Conservation (phyloP, 1,140 invertebrate genomes). For the Parasteatoda tepidariorum region DNA sequence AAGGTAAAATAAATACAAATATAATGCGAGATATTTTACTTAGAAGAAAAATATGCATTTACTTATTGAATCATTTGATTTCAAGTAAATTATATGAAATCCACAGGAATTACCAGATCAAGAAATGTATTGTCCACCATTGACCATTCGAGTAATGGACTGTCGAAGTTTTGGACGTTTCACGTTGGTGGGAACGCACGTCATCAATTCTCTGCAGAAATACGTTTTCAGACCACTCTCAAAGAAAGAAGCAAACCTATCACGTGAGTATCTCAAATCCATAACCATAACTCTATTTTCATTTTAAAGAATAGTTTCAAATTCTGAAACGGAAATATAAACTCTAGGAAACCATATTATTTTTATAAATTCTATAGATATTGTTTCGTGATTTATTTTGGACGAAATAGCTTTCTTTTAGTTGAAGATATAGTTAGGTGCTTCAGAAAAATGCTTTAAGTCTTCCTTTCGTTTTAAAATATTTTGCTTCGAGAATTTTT, state of each 20-base stretch:
- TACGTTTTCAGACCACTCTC: slow-evolving; percentile 79
- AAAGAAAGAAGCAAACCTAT: slow-evolving; percentile 75
- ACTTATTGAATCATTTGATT: neutral
- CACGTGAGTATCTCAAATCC: slow-evolving; percentile 69
- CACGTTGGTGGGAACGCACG: slow-evolving; percentile 88
- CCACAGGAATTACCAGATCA: slow-evolving; percentile 80
- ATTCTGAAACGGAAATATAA: too few species aligned
- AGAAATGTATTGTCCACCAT: slow-evolving; percentile 86
- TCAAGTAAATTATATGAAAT: neutral
- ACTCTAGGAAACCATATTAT: too few species aligned
- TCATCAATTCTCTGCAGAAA: slow-evolving; percentile 84
- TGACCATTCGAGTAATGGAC: slow-evolving; percentile 88
- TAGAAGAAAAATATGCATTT: neutral
- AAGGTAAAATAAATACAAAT: too few species aligned
- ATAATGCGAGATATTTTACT: too few species aligned
- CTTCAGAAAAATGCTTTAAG: too few species aligned
- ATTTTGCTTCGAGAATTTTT: too few species aligned
- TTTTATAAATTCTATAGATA: too few species aligned
- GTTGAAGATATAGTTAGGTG: too few species aligned
- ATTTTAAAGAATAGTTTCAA: neutral
- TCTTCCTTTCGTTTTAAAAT: too few species aligned
- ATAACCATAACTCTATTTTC: neutral
- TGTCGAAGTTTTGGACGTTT: slow-evolving; percentile 89
- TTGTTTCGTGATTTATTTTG: too few species aligned
- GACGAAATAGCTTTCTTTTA: too few species aligned